Base-by-base conservation (phyloP, 2,888 invertebrate genomes). In the Melieria picta region DNA sequence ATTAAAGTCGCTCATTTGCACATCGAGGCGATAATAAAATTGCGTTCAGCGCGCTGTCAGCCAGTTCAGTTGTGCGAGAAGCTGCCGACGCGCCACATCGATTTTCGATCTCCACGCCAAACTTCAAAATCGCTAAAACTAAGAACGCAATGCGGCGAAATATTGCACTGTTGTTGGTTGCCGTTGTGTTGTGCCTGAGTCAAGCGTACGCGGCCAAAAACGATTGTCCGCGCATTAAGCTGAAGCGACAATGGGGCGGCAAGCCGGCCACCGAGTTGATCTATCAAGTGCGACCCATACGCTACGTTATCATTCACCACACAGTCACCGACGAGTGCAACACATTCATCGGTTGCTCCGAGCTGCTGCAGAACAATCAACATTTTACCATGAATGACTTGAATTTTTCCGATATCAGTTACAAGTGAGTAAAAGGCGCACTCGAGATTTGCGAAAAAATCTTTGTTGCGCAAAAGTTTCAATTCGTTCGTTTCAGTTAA, bases 231-330 rank as follows among this genome's bases (percentile, higher is more conserved):
- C 83, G 85, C 30, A 88, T 92, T 9, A 87, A 92, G 13, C 82
- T 87, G 2, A 89, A 89, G 78, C 83, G 84, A 0, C 85, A 89
- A 65, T 93, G 93, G 93, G 90, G 88, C n/a, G 91, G 88, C 0
- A 82, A 87, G 63, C 80, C 80, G 1, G 85, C 90, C 0, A 77
- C 78, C 4, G 84, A 86, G 6, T 84, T 91, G 5, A 87, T 89
- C 69, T 92, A 92, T 79, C 86, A 90, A 45, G 86, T 89, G 1
- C 81, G 90, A n/a, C 91, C 91, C 0, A 84, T 91, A 3, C 84
- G 86, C 57, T 88, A 88, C 74, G 90, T 90, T 52, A 82, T 91
- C 71, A 88, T 91, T 65, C 89, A 90, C 80, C 91, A 91, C 76
- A 90, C 91, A 0, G 90, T 86, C 1, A 89, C 89, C 0, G 74